These are phyloP conservation scores for Scaptomyza flava DNA, from an alignment of 2,888 invertebrate species.

Conservation along the genomic window DNA sequence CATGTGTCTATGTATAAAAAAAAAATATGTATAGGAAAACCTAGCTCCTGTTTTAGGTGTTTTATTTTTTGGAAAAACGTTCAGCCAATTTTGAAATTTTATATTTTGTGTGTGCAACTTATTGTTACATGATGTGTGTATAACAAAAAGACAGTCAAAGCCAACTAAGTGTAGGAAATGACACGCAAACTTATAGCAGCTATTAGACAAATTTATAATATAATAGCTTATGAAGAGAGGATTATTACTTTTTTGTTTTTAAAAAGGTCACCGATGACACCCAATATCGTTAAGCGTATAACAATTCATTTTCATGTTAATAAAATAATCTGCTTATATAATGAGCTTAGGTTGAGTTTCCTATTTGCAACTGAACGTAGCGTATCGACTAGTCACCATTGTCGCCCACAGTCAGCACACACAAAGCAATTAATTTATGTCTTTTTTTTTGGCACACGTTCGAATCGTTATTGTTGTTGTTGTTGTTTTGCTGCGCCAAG, in stretches of 20 bases:
- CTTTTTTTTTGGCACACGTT: constrained; percentile 13
- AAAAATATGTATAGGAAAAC: neutral
- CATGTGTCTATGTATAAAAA: neutral
- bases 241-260: neutral
- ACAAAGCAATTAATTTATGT: constrained; percentile 1
- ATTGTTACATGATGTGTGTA: neutral
- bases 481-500: constrained; percentile 38
- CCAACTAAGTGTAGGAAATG: neutral
- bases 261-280: neutral
- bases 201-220: neutral
- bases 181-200: neutral
- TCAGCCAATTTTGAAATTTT: constrained; percentile 9
- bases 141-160: constrained; percentile 8
- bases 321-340: constrained; percentile 1
- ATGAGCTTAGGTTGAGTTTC: neutral
- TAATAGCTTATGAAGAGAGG: neutral
- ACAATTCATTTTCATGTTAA: neutral
- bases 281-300: neutral
- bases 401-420: constrained; percentile 18
- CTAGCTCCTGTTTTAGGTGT: constrained; percentile 1
- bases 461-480: constrained; percentile 31
- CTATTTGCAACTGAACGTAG: constrained; percentile 11
- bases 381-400: constrained; percentile 39
- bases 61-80: neutral
- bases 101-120: neutral